These are phyloP conservation scores for Ia io DNA, from an alignment of 2,113 vertebrate species.

Conservation along the genomic window DNA sequence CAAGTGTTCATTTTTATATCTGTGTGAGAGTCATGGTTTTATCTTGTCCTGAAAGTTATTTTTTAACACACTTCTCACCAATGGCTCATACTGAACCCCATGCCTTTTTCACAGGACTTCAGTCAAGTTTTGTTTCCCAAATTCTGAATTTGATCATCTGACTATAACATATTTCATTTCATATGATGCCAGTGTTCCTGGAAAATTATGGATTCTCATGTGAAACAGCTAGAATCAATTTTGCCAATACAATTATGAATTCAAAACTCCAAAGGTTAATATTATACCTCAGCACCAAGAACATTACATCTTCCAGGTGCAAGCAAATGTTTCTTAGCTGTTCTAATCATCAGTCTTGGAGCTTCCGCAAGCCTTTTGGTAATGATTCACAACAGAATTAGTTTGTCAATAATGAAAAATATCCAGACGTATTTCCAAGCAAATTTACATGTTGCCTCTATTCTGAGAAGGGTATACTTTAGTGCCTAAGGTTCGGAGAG, in stretches of 20 bases:
- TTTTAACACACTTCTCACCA: neutral
- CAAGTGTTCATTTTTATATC: neutral
- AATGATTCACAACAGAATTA: neutral
- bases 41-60: neutral
- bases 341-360: neutral
- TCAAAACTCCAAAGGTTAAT: neutral
- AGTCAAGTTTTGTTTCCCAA: neutral
- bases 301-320: neutral
- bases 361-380: neutral
- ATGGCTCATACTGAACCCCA: neutral
- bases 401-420: constrained; percentile 3
- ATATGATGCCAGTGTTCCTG: neutral
- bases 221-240: neutral
- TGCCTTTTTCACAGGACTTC: neutral
- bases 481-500: constrained; percentile 13
- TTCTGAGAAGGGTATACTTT: constrained; percentile 11
- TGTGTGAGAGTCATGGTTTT: neutral
- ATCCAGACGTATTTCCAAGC: neutral
- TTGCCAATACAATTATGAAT: neutral
- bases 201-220: neutral
- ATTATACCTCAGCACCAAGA: neutral
- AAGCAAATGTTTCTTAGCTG: neutral
- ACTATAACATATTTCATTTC: neutral
- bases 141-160: neutral
- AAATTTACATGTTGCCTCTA: neutral